Conservation (phyloP, 2,888 invertebrate species). For the Drosophila anomalipes region DNA sequence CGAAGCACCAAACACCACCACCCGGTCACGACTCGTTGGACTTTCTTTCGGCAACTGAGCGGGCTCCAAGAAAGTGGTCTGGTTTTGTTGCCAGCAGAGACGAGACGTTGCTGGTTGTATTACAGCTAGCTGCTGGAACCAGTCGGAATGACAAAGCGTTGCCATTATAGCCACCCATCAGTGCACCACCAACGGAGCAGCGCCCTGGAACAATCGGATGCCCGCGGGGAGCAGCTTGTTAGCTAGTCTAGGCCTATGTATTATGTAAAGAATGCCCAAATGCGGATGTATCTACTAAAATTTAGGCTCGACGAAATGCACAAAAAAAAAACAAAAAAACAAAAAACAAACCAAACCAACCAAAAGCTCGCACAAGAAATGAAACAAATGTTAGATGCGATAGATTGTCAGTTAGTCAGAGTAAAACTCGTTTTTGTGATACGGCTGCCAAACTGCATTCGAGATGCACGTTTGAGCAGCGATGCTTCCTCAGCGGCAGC, state of each 20-base stretch:
- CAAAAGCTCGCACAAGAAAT: not conserved
- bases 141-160: conserved; percentile 62
- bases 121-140: conserved; percentile 56
- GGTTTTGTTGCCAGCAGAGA: conserved; percentile 78
- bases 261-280: conserved; percentile 62
- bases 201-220: conserved; percentile 60
- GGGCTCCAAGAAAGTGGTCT: conserved; percentile 84
- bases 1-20: conserved; percentile 30
- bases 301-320: conserved; percentile 2
- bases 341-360: conserved; percentile 1
- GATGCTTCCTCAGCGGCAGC: conserved; percentile 56
- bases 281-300: conserved; percentile 41
- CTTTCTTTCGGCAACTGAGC: conserved; percentile 85
- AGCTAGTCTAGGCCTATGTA: conserved; percentile 13
- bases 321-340: conserved; percentile 13
- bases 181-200: conserved; percentile 48
- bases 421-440: conserved; percentile 60
- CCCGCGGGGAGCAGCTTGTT: conserved; percentile 21
- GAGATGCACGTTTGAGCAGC: conserved; percentile 35
- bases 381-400: conserved; percentile 26
- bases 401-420: conserved; percentile 36
- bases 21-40: conserved; percentile 76
- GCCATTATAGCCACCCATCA: conserved; percentile 58
- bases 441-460: conserved; percentile 45
- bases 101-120: conserved; percentile 23